These are phyloP conservation scores for Lasioglossum marginatum DNA, from an alignment of 2,888 invertebrate genomes.

Conservation along the genomic window DNA sequence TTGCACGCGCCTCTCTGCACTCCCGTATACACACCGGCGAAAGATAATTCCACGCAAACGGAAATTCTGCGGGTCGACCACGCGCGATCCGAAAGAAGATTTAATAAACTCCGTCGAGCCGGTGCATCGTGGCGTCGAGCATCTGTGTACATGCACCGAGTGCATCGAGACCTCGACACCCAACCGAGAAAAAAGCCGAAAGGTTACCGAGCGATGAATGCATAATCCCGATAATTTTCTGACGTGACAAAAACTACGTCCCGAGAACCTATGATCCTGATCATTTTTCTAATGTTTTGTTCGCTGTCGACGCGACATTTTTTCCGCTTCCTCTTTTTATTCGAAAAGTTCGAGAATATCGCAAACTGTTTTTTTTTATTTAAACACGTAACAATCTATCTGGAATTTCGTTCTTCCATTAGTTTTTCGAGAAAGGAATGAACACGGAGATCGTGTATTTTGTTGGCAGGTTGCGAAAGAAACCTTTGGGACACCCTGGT, in stretches of 20 bases:
- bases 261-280: not conserved
- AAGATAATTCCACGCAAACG: conserved; percentile 47
- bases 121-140: conserved; percentile 26
- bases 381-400: not conserved
- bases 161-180: conserved; percentile 3
- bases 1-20: conserved; percentile 33
- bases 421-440: too few species aligned
- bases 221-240: conserved; percentile 59
- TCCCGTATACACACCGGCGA: not conserved
- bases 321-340: not conserved
- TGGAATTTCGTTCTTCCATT: not conserved
- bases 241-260: conserved; percentile 30
- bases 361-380: not conserved
- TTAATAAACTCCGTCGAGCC: conserved; percentile 49
- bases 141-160: not conserved
- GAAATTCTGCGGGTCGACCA: conserved; percentile 59
- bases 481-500: not conserved
- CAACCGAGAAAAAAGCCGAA: not conserved
- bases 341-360: not conserved
- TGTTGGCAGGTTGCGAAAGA: too few species aligned
- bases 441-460: too few species aligned
- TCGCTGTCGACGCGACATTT: not conserved
- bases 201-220: conserved; percentile 39
- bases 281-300: not conserved
- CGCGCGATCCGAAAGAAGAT: conserved; percentile 49